These are phyloP conservation scores for Andrena marginata DNA, from an alignment of 2,888 invertebrate species.

Conservation along the genomic window DNA sequence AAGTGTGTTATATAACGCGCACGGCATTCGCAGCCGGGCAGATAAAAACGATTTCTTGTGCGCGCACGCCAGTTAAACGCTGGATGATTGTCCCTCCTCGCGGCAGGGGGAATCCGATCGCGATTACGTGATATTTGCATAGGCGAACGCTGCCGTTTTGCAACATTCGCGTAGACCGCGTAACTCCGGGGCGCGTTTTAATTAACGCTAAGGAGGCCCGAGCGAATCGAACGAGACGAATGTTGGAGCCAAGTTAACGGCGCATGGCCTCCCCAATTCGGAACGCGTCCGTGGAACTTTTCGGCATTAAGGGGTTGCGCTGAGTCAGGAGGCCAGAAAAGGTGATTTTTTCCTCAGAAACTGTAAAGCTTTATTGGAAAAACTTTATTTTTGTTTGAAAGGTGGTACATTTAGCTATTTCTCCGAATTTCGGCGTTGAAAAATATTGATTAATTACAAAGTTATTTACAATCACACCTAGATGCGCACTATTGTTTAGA, in stretches of 20 bases:
- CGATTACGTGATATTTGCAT: neutral
- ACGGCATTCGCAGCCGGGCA: neutral
- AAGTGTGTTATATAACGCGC: slow-evolving; percentile 29
- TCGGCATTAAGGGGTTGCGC: too few species aligned
- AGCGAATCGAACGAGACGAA: neutral
- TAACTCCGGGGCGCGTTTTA: neutral
- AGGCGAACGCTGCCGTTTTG: neutral
- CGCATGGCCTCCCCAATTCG: neutral
- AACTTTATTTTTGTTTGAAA: too few species aligned
- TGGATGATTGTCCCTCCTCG: neutral
- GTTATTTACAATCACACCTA: too few species aligned
- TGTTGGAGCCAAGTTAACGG: neutral
- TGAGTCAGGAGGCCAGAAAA: too few species aligned
- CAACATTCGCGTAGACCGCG: neutral
- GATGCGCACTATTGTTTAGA: too few species aligned
- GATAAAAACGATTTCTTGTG: slow-evolving; percentile 12
- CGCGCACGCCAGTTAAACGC: neutral
- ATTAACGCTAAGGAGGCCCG: neutral
- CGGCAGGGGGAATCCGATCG: neutral
- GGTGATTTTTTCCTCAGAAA: too few species aligned
- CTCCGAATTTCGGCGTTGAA: too few species aligned
- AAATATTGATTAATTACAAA: too few species aligned
- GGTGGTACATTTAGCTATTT: too few species aligned
- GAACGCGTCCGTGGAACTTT: neutral
- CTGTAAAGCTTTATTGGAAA: too few species aligned